Evolutionary conservation across 2,888 invertebrate genomes (phyloP).

Genomic region (Liopterus haemorrhoidalis): DNA sequence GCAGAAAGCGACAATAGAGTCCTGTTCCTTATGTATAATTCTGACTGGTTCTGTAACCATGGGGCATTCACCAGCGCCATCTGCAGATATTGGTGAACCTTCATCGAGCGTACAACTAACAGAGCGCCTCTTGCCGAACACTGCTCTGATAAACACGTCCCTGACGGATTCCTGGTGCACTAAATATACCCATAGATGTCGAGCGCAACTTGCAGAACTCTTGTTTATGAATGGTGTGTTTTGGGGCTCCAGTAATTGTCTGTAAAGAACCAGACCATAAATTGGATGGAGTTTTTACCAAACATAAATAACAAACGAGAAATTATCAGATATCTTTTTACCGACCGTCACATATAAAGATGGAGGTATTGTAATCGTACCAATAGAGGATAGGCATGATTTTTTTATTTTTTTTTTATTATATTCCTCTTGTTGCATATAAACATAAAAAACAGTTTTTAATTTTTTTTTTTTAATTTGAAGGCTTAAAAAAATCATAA

Average conservation of each 20-base stretch:
- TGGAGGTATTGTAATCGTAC: too few relatives aligned
- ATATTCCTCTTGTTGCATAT: too few relatives aligned
- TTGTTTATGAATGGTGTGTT: slow-evolving; percentile 89
- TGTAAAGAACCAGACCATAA: too few relatives aligned
- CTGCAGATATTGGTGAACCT: slow-evolving; percentile 43
- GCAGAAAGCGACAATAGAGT: slow-evolving; percentile 95
- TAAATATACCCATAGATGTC: slow-evolving; percentile 87
- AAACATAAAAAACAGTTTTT: too few relatives aligned
- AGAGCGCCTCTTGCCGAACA: slow-evolving; percentile 76
- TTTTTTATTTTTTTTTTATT: too few relatives aligned
- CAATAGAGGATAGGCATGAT: too few relatives aligned
- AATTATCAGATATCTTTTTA: too few relatives aligned
- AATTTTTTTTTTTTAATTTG: too few relatives aligned
- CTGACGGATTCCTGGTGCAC: slow-evolving; percentile 89
- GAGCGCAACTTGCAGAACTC: slow-evolving; percentile 66
- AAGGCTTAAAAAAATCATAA: too few relatives aligned
- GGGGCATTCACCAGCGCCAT: slow-evolving; percentile 39
- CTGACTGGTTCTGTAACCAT: slow-evolving; percentile 71
- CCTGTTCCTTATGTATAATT: slow-evolving; percentile 98
- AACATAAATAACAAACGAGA: neutral
- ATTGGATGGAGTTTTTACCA: neutral
- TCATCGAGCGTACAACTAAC: slow-evolving; percentile 48
- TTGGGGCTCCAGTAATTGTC: slow-evolving; percentile 81
- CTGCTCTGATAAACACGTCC: slow-evolving; percentile 88
- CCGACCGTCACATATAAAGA: too few relatives aligned